These are phyloP conservation scores for Polydrusus tereticollis DNA, from an alignment of 2,888 invertebrate genomes.

Conservation along the genomic window DNA sequence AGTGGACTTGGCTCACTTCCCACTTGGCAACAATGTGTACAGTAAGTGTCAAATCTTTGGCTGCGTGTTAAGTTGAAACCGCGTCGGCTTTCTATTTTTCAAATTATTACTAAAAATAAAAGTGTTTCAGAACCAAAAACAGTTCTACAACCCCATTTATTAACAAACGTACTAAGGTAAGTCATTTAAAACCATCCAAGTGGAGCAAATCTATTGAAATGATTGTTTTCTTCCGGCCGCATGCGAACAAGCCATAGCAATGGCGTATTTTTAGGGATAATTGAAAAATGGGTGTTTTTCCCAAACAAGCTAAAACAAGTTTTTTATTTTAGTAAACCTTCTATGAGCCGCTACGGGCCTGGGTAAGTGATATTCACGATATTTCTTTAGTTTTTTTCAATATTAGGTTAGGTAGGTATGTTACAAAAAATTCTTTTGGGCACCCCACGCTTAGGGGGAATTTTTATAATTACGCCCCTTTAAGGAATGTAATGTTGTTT, in stretches of 20 bases:
- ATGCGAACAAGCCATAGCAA: neutral
- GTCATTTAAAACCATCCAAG: neutral
- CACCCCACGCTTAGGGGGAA: too few species aligned
- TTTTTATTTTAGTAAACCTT: conserved; percentile 10
- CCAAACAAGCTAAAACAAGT: neutral
- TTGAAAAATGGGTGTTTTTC: neutral
- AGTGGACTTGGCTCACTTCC: too few species aligned
- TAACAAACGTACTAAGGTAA: neutral
- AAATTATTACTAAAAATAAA: neutral
- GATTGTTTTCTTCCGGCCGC: neutral
- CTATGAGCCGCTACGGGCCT: neutral
- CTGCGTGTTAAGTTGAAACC: too few species aligned
- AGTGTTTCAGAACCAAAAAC: neutral
- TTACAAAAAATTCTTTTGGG: too few species aligned
- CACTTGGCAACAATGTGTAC: too few species aligned
- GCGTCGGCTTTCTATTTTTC: neutral
- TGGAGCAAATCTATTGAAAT: neutral
- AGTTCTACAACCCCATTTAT: neutral
- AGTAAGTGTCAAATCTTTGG: too few species aligned
- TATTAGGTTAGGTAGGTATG: neutral
- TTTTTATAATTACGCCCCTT: too few species aligned
- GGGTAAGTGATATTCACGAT: neutral
- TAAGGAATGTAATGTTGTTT: too few species aligned
- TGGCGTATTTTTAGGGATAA: neutral
- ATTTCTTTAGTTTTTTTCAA: neutral